Evolutionary conservation across 2,113 vertebrate species (phyloP).

Genomic region (Saguinus imperator): DNA sequence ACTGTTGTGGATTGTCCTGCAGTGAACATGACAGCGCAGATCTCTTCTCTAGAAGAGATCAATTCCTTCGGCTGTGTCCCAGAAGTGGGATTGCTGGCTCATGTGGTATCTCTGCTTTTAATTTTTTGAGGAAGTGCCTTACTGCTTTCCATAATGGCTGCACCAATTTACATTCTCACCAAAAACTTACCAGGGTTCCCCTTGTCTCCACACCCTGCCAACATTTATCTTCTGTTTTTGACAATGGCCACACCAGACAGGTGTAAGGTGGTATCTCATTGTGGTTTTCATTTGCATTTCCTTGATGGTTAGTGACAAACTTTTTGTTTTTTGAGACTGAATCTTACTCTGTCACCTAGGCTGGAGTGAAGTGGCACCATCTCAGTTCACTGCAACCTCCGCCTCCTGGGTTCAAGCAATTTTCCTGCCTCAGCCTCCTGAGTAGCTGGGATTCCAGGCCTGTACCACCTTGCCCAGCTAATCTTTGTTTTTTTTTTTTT

Average conservation of each 20-base stretch:
- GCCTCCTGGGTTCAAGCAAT: not conserved
- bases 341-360: not conserved
- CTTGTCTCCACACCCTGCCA: not conserved
- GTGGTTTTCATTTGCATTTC: not conserved
- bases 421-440: not conserved
- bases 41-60: not conserved
- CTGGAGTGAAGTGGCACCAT: not conserved
- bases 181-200: not conserved
- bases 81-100: not conserved
- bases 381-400: not conserved
- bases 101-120: not conserved
- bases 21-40: not conserved
- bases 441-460: not conserved
- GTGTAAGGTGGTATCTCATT: not conserved
- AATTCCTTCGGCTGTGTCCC: not conserved
- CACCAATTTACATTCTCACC: not conserved
- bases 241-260: not conserved
- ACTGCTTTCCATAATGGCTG: not conserved
- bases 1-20: no score
- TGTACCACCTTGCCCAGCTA: no score
- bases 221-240: not conserved
- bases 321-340: not conserved
- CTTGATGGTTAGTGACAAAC: not conserved
- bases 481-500: no score
- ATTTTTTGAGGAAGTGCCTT: not conserved